Base-by-base conservation (phyloP, 2,888 invertebrate species). In the Orchestes rusci region DNA sequence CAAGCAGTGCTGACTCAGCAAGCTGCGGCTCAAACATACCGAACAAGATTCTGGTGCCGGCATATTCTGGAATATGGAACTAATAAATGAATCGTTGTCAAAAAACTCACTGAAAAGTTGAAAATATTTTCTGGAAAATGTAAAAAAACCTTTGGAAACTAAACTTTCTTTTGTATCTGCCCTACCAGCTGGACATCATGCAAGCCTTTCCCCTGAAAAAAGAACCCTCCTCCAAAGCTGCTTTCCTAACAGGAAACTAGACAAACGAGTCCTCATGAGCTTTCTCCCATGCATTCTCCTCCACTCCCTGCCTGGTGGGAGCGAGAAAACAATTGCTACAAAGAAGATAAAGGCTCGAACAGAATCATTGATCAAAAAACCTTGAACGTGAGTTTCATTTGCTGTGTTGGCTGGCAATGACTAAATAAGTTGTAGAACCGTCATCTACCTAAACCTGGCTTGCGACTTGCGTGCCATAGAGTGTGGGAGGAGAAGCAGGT, bases 231-330 rank as follows among this genome's bases (percentile, higher is more conserved):
- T 89, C 19, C 75, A 76, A 52, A 79, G 80, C 0, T 86, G 84
- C 28, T 77, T 81, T 52, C 82, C 84, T 1, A 84, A 84, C 55
- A 81, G 89, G 67, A 78, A 81, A 17, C 76, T 82, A 46, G 85
- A 86, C 61, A 75, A 77, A 30, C 76, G 79, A 58, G 80, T 82
- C 12, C 64, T 86, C 46, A 79, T 82, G 61, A 75, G 82, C 40
- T 84, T 87, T 60, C 69, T 88, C 41, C 88, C 88, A 0, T 81
- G 86, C 55, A 80, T 87, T 27, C 62, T 87, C 7, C 56, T 82
- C 2, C 81, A 82, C 58, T 75, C 79, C 0, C 60, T 82, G 23
- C 72, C 79, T 58, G 75, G 76, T 50, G 72, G 74, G 23, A 58
- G 58, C 1, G 56, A 60, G 2, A 60, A 62, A 8, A 68, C 72